These are phyloP conservation scores for Muscicapa adusta DNA, from an alignment of 2,113 vertebrate species.

Conservation along the genomic window DNA sequence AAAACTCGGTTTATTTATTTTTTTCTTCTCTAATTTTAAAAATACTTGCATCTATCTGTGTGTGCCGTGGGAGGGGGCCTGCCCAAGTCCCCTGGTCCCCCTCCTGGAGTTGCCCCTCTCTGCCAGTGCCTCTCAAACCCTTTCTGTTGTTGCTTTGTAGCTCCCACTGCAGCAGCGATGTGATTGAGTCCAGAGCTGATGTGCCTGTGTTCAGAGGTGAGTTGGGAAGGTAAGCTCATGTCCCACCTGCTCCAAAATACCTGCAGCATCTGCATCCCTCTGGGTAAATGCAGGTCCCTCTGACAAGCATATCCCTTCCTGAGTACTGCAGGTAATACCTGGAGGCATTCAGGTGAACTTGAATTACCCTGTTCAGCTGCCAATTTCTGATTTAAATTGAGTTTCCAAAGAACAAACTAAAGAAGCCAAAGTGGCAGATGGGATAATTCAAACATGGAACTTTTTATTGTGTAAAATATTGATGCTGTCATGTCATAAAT, in stretches of 20 bases:
- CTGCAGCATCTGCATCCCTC: background rate
- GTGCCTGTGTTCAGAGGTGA: background rate
- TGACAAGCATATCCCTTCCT: rapidly evolving
- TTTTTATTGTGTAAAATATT: background rate
- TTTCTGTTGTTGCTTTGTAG: constrained; percentile 11
- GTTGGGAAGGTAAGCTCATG: constrained; percentile 1
- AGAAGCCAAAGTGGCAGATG: background rate
- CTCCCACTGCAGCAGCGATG: background rate
- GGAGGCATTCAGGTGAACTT: background rate
- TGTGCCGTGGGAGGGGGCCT: background rate
- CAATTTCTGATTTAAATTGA: no score
- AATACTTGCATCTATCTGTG: no score
- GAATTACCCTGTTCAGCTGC: background rate
- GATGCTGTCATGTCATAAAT: background rate
- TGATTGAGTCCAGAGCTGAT: background rate
- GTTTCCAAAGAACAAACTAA: background rate
- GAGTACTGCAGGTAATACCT: background rate
- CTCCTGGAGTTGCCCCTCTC: background rate
- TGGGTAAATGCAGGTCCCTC: background rate
- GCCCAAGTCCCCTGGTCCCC: background rate
- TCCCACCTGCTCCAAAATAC: background rate
- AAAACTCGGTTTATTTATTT: background rate
- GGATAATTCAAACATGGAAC: background rate
- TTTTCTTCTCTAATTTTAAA: background rate
- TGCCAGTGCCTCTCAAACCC: background rate